phyloP scores from a whole-genome alignment of 2,888 invertebrate genomes.

The Drosophila paracracens region DNA sequence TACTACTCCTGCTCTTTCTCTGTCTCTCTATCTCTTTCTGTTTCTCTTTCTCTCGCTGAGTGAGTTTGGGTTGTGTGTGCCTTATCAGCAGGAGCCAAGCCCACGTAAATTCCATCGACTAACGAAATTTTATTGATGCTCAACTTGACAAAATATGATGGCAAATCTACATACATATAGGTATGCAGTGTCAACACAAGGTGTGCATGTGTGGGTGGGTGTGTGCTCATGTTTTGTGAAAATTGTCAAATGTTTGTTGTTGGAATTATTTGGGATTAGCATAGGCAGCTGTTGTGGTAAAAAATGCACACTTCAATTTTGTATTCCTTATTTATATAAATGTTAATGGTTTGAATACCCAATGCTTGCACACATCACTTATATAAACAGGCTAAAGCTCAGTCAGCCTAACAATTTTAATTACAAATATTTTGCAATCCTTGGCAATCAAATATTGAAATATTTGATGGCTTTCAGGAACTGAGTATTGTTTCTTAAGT shows the following conservation, averaged over 20 bases:
- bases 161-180: conserved; percentile 27
- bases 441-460: not conserved
- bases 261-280: conserved; percentile 27
- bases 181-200: conserved; percentile 22
- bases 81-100: conserved; percentile 66
- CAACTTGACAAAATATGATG: conserved; percentile 56
- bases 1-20: too few relatives aligned
- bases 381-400: not conserved
- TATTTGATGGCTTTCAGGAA: not conserved
- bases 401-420: not conserved
- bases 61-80: conserved; percentile 28
- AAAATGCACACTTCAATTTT: not conserved
- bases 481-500: not conserved
- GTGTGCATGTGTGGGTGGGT: not conserved
- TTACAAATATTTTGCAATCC: not conserved
- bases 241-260: conserved; percentile 43
- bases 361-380: not conserved
- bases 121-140: conserved; percentile 57
- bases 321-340: not conserved
- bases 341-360: not conserved
- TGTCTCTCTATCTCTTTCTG: not conserved
- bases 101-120: conserved; percentile 52
- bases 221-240: conserved; percentile 18
- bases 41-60: not conserved
- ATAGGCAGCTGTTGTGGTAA: conserved; percentile 2